Conservation (phyloP, 2,113 vertebrate species). For the Alligator mississippiensis region DNA sequence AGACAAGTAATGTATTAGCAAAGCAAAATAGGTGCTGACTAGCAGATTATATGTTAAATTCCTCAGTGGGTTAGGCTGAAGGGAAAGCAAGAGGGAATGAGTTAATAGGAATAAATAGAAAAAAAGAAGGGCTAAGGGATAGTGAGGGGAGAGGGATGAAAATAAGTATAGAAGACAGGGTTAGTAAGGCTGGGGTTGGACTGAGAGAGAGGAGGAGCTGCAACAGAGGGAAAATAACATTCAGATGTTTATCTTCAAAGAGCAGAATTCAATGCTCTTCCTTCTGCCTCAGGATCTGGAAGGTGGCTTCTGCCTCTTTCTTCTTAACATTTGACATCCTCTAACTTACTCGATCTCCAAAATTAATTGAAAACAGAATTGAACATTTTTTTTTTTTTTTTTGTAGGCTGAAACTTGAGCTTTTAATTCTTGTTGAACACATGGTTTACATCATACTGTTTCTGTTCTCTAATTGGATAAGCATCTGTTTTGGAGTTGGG, state of each 20-base stretch:
- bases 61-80: not conserved
- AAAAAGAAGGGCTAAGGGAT: not conserved
- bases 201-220: not conserved
- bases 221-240: not conserved
- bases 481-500: not conserved
- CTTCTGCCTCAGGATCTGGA: not conserved
- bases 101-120: not conserved
- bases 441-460: not conserved
- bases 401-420: accelerated
- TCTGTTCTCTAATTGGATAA: not conserved
- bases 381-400: not conserved
- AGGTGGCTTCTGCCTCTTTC: accelerated
- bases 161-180: not conserved
- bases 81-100: not conserved
- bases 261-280: not conserved
- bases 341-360: not conserved
- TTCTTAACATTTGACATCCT: not conserved
- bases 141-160: not conserved
- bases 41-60: not conserved
- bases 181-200: not conserved
- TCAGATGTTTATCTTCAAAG: not conserved
- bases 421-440: not conserved
- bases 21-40: not conserved
- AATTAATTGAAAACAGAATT: not conserved
- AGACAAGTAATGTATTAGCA: accelerated